Percentiles rank a stretch among this genome's conserved stretches.
These are phyloP conservation scores for Lordiphosa stackelbergi DNA, from an alignment of 1,140 invertebrate genomes.

Conservation along the genomic window DNA sequence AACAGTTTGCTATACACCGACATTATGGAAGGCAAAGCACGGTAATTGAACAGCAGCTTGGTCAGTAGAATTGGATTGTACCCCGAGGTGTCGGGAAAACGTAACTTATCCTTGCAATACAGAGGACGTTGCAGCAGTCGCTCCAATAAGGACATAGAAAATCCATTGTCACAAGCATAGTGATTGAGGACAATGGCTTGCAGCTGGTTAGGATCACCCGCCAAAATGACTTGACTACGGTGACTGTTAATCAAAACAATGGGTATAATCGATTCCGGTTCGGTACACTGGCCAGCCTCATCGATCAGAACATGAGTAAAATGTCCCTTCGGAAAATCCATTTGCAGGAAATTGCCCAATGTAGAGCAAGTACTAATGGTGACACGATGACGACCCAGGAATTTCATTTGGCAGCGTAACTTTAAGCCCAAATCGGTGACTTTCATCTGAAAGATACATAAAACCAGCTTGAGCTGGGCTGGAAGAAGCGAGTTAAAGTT, in stretches of 20 bases:
- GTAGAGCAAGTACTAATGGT: slow-evolving; percentile 89
- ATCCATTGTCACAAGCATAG: slow-evolving; percentile 81
- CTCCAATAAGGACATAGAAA: slow-evolving; percentile 84
- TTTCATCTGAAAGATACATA: slow-evolving; percentile 33
- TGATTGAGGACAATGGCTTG: slow-evolving; percentile 88
- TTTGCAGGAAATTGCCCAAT: slow-evolving; percentile 83
- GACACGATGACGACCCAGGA: slow-evolving; percentile 85
- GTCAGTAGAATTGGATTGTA: slow-evolving; percentile 85
- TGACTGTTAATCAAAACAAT: slow-evolving; percentile 79
- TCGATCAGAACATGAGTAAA: slow-evolving; percentile 94
- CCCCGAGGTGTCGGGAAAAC: slow-evolving; percentile 76
- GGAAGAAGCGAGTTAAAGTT: not conserved
- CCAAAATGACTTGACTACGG: slow-evolving; percentile 86
- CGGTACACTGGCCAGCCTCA: slow-evolving; percentile 93
- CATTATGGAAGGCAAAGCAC: slow-evolving; percentile 88
- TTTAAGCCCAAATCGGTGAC: slow-evolving; percentile 74
- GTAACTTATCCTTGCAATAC: slow-evolving; percentile 82
- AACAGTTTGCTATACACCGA: slow-evolving; percentile 87
- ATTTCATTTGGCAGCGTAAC: slow-evolving; percentile 79
- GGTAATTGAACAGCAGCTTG: slow-evolving; percentile 86
- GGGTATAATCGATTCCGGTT: slow-evolving; percentile 91
- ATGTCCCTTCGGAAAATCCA: slow-evolving; percentile 84
- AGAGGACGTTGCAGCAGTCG: slow-evolving; percentile 82
- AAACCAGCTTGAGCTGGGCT: too few species aligned
- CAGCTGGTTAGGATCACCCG: slow-evolving; percentile 94